A percentile compares a stretch with the other conserved stretches of the same genome.
phyloP scores from a whole-genome alignment of 2,797 vertebrate genomes.

The Neosalanx taihuensis region DNA sequence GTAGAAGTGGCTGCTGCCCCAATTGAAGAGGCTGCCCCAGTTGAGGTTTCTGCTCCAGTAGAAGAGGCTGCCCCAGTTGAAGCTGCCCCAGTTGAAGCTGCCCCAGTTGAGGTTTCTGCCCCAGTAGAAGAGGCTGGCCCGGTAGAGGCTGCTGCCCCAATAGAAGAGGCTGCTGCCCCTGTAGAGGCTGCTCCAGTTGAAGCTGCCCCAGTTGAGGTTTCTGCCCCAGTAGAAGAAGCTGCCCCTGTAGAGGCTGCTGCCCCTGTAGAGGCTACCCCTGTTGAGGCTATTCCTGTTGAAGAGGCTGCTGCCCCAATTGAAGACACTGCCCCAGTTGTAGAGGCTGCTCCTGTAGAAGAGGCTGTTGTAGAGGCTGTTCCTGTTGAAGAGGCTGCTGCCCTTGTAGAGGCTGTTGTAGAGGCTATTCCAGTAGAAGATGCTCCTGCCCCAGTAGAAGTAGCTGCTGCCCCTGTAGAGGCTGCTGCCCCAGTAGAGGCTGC shows the following conservation, averaged over 20 bases:
- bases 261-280: not conserved
- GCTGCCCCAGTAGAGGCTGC: not conserved
- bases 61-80: constrained; percentile 13
- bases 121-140: constrained; percentile 3
- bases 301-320: not conserved
- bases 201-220: too few relatives aligned
- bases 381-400: not conserved
- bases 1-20: not conserved
- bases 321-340: not conserved
- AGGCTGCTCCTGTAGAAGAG: not conserved
- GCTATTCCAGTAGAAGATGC: not conserved
- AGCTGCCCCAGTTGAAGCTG: not conserved
- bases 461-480: not conserved
- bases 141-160: not conserved
- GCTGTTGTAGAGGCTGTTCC: not conserved
- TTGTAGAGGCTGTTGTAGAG: not conserved
- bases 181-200: not conserved
- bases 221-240: not conserved
- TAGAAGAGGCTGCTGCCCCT: not conserved
- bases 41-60: not conserved
- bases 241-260: not conserved
- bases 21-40: not conserved
- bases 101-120: not conserved
- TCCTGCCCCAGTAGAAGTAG: too few relatives aligned
- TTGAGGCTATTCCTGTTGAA: not conserved